Percentiles rank a stretch among this genome's conserved stretches.
Evolutionary conservation across 2,888 invertebrate species (phyloP).

Genomic region (Myopa tessellatipennis): DNA sequence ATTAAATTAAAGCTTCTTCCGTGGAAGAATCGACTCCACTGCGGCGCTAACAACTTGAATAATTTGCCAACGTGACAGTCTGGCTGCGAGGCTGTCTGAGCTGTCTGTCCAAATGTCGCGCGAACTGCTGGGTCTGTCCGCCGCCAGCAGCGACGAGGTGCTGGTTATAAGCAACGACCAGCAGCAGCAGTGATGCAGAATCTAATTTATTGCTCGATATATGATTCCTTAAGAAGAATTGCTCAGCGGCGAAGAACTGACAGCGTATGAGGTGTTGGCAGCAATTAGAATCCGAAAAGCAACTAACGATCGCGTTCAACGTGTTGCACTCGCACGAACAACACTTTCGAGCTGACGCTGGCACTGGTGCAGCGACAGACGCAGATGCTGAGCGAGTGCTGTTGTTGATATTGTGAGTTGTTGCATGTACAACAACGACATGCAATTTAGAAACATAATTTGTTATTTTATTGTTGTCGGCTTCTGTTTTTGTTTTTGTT

Average conservation of each 20-base stretch:
- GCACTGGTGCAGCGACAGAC: too few relatives aligned
- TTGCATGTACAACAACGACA: neutral
- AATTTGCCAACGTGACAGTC: slow-evolving; percentile 26
- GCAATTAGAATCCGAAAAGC: neutral
- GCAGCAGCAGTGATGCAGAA: neutral
- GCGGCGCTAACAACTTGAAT: slow-evolving; percentile 35
- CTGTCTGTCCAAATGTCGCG: slow-evolving; percentile 10
- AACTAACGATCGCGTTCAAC: slow-evolving; percentile 24
- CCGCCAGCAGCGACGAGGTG: neutral
- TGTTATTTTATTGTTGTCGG: neutral
- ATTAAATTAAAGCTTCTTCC: too few relatives aligned
- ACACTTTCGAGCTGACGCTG: slow-evolving; percentile 11
- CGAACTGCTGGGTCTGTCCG: neutral
- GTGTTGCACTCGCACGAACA: slow-evolving; percentile 27
- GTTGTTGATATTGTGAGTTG: slow-evolving; percentile 11
- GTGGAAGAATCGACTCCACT: neutral
- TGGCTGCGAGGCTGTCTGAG: neutral
- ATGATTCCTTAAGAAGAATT: slow-evolving; percentile 8
- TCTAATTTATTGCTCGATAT: slow-evolving; percentile 17
- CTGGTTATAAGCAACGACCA: slow-evolving; percentile 7
- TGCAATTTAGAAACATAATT: slow-evolving; percentile 22
- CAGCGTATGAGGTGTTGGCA: slow-evolving; percentile 4
- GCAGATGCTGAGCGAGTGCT: neutral
- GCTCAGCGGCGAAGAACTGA: neutral
- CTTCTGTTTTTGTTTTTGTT: neutral